Evolutionary conservation across 2,113 vertebrate genomes (phyloP).

Genomic region (Actenoides hombroni): DNA sequence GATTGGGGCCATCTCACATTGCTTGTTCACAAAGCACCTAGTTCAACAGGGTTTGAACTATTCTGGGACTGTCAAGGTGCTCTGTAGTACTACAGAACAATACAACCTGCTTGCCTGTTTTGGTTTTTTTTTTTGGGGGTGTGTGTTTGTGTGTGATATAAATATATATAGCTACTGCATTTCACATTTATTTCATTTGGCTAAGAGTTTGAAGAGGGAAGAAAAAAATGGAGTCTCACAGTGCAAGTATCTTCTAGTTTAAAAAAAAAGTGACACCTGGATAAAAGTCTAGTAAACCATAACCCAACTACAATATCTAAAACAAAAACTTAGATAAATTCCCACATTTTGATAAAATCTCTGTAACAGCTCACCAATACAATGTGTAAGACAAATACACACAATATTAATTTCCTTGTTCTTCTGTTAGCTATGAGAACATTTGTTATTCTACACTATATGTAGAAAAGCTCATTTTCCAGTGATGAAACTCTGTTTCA

Average conservation of each 20-base stretch:
- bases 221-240: background rate
- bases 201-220: background rate
- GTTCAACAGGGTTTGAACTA: background rate
- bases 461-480: background rate
- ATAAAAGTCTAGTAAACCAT: background rate
- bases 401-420: background rate
- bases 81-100: background rate
- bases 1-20: background rate
- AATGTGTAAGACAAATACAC: background rate
- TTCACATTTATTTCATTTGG: background rate
- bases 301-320: background rate
- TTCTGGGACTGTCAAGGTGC: background rate
- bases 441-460: background rate
- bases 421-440: background rate
- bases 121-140: too few species aligned
- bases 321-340: background rate
- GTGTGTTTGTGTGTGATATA: background rate
- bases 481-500: background rate
- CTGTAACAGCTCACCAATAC: fast-evolving
- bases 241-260: background rate
- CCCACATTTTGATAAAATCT: background rate
- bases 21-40: background rate
- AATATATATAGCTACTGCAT: background rate
- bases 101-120: background rate
- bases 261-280: background rate